Evolutionary conservation across 2,113 vertebrate genomes (phyloP).

Genomic region (Turdus rufiventris): DNA sequence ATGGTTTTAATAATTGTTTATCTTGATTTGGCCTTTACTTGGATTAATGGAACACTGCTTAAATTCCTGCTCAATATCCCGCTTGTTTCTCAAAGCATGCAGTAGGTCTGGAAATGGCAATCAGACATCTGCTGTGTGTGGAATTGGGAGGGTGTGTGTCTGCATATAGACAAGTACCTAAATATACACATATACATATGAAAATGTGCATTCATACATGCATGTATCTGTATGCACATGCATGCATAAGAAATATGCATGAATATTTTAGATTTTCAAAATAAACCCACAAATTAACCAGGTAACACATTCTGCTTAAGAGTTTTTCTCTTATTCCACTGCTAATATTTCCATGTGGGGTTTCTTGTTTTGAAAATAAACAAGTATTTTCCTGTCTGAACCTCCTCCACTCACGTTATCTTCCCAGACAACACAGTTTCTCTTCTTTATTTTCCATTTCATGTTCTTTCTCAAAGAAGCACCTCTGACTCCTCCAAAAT

Average conservation of each 20-base stretch:
- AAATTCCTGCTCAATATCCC: background rate
- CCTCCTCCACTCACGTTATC: background rate
- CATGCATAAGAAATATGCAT: background rate
- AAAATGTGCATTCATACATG: background rate
- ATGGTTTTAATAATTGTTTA: background rate
- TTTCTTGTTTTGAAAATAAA: background rate
- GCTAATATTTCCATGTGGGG: background rate
- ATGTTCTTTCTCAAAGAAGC: background rate
- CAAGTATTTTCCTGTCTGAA: background rate
- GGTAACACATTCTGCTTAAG: background rate
- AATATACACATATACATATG: fast-evolving
- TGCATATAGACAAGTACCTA: background rate
- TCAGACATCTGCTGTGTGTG: background rate
- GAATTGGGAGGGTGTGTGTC: background rate
- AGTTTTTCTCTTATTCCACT: background rate
- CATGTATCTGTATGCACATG: background rate
- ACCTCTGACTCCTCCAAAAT: background rate
- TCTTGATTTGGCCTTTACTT: background rate
- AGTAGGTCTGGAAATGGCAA: background rate
- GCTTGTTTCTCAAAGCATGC: background rate
- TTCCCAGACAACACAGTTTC: background rate
- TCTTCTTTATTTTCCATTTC: background rate
- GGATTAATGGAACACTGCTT: background rate
- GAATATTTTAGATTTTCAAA: background rate
- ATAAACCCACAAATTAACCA: background rate